Conservation (phyloP, 2,888 invertebrate species). For the Hecatera dysodea region DNA sequence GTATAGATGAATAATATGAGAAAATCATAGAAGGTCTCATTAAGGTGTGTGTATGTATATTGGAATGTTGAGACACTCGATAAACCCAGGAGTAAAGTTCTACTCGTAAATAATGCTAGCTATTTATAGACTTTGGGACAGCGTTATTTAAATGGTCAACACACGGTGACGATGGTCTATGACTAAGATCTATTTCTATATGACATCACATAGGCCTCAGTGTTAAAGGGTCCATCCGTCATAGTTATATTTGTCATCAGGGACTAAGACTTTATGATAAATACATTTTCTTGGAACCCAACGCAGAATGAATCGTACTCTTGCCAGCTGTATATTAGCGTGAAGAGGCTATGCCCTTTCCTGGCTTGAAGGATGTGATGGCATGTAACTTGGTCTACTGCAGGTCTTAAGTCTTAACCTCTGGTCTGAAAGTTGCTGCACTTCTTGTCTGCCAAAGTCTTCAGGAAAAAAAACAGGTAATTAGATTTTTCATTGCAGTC, state of each 20-base stretch:
- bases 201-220: constrained; percentile 33
- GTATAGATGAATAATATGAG: not conserved
- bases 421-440: constrained; percentile 35
- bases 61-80: constrained; percentile 36
- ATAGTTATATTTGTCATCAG: constrained; percentile 24
- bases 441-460: constrained; percentile 43
- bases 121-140: constrained; percentile 28
- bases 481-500: too few species aligned
- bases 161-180: constrained; percentile 35
- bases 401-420: constrained; percentile 48
- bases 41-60: not conserved
- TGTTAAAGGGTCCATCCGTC: constrained; percentile 39
- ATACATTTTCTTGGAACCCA: constrained; percentile 57
- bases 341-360: constrained; percentile 44
- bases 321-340: constrained; percentile 26
- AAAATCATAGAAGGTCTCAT: constrained; percentile 19
- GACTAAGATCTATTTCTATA: constrained; percentile 55
- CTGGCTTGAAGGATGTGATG: constrained; percentile 37
- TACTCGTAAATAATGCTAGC: constrained; percentile 27
- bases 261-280: constrained; percentile 40
- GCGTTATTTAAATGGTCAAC: constrained; percentile 1
- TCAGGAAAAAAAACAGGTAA: not conserved
- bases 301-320: constrained; percentile 38
- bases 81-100: constrained; percentile 22
- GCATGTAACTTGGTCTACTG: constrained; percentile 35